Evolutionary conservation across 2,888 invertebrate genomes (phyloP), one percentile per base, ranked within the genome.

Genomic region (Dinocampus coccinellae): DNA sequence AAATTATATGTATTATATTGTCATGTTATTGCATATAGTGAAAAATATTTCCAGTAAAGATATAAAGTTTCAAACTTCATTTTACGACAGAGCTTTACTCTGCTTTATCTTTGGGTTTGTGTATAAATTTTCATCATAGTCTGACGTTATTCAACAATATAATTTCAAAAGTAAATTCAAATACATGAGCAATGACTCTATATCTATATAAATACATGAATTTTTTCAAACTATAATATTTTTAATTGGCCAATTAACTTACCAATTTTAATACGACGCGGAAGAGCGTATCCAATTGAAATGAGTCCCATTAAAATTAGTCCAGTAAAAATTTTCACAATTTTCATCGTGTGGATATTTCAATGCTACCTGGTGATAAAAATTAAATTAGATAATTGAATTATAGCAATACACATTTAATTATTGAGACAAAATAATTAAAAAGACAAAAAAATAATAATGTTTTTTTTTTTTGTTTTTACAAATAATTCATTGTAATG

Each of bases 211-310:
- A 13, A n/a, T 39, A 11, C 26, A 16, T 24, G 2, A 9, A 24
- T 55, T 55, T 55, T 55, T 26, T 26, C 2, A 2, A 62, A 52
- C 16, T n/a, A 52, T 63, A 20, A 20, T 16, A 47, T 47, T 47
- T 42, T 47, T 47, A 29, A 47, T 63, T 26, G 47, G 47, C 47
- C 16, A 65, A 20, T 53, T 16, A 34, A 60, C 75, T 74, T 66
- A 77, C 77, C 77, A 57, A 77, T 76, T 52, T 73, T 76, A 36
- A 77, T 53, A n/a, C 34, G 70, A 39, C 70, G 74, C 34, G 77
- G 76, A 22, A 65, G 22, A 3, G 74, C 53, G 13, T 29, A 52
- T 20, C 61, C 58, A 52, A 67, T 71, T 24, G 71, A 69, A 39
- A 69, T 39, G 16, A 75, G 42, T 29, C 61, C 20, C 4, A 74